Percentiles rank a stretch among this genome's conserved stretches.
Conservation (phyloP, 2,797 vertebrate genomes). For the Aphelocoma californica region DNA sequence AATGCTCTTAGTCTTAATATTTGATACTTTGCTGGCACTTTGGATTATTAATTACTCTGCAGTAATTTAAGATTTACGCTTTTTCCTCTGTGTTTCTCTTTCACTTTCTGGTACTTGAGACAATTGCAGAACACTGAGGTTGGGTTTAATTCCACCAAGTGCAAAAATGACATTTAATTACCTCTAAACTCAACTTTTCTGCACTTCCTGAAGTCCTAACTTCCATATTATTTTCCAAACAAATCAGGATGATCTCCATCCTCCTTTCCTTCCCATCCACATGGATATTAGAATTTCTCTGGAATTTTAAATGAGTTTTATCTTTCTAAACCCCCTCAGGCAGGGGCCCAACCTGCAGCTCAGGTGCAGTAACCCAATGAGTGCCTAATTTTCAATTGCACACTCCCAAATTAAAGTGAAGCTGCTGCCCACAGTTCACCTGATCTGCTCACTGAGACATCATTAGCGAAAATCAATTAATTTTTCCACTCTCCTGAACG, state of each 20-base stretch:
- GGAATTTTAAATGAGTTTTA: not conserved
- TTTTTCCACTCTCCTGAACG: slow-evolving; percentile 75
- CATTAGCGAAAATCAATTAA: slow-evolving; percentile 75
- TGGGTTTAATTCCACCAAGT: not conserved
- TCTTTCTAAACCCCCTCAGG: not conserved
- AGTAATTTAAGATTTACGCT: not conserved
- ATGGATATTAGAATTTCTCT: not conserved
- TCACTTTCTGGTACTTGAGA: not conserved
- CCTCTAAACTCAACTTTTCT: not conserved
- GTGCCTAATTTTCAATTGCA: slow-evolving; percentile 46
- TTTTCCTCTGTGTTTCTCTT: not conserved
- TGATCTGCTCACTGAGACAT: slow-evolving; percentile 59
- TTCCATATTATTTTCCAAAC: not conserved
- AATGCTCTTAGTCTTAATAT: not conserved
- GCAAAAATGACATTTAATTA: not conserved
- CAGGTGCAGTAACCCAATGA: slow-evolving; percentile 54
- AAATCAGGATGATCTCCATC: not conserved
- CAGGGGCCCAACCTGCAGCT: slow-evolving; percentile 27
- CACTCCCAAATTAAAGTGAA: slow-evolving; percentile 62
- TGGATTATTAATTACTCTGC: not conserved
- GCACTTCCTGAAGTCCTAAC: not conserved
- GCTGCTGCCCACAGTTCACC: slow-evolving; percentile 68
- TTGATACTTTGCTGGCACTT: not conserved
- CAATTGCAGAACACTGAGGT: not conserved
- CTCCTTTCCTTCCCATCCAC: not conserved